A percentile compares a stretch with the other conserved stretches of the same genome.
Conservation (phyloP, 2,888 invertebrate genomes). For the Lathronympha strigana region DNA sequence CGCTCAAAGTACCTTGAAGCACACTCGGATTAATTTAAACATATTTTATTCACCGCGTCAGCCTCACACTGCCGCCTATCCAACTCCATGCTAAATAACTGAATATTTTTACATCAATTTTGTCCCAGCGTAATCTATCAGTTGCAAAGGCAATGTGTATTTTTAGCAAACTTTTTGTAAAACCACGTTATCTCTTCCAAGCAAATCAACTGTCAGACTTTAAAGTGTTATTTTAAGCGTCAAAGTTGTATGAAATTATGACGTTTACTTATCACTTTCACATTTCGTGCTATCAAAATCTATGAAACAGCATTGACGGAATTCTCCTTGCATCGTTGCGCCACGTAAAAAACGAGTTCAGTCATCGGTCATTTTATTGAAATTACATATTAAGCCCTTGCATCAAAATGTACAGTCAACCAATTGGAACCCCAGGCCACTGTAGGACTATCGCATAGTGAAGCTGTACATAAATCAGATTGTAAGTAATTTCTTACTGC, state of each 20-base stretch:
- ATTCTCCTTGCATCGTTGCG: not conserved
- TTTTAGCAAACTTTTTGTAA: conserved; percentile 17
- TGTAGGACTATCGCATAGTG: no score
- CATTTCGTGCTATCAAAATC: no score
- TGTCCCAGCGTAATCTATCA: conserved; percentile 4
- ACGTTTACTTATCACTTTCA: no score
- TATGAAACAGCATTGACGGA: not conserved
- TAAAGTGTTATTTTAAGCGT: no score
- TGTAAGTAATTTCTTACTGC: no score
- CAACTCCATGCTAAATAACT: conserved; percentile 21
- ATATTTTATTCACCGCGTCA: conserved; percentile 21
- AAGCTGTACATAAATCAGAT: no score
- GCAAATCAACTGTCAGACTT: no score
- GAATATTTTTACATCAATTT: conserved; percentile 42
- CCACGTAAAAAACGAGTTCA: not conserved
- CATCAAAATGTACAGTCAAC: no score
- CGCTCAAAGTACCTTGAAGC: not conserved
- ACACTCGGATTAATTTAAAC: conserved; percentile 5
- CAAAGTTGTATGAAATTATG: no score
- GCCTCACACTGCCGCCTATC: conserved; percentile 9
- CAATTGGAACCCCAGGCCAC: no score
- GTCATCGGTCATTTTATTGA: not conserved
- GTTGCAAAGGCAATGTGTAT: conserved; percentile 5
- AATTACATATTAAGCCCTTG: no score
- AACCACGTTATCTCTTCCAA: no score